Percentiles rank a stretch among this genome's conserved stretches.
phyloP scores from a whole-genome alignment of 92 coral and sea anemone genomes.

The Umimayanthus kanabou region DNA sequence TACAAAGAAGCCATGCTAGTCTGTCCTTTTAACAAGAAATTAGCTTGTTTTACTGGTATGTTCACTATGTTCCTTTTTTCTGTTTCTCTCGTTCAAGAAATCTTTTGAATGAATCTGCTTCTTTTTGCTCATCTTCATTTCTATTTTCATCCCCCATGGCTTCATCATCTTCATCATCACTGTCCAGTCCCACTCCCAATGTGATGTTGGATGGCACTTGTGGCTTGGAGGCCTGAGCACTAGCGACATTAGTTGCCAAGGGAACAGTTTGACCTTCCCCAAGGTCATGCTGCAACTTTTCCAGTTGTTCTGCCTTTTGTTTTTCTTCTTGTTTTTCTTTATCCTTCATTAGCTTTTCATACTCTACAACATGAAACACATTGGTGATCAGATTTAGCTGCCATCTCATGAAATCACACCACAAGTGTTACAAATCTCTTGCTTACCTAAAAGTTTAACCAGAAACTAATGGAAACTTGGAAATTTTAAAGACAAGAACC shows the following conservation, averaged over 20 bases:
- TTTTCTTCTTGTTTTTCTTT: conserved; percentile 58
- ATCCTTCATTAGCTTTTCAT: conserved; percentile 86
- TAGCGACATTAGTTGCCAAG: conserved; percentile 48
- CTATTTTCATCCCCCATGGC: conserved; percentile 44
- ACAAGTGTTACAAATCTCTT: not conserved
- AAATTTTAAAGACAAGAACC: not conserved
- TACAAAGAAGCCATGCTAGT: not conserved
- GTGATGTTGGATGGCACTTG: conserved; percentile 54
- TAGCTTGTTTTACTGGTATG: conserved; percentile 6
- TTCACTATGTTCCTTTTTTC: conserved; percentile 36
- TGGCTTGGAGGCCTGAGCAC: conserved; percentile 48
- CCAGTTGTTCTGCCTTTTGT: conserved; percentile 71
- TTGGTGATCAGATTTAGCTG: not conserved
- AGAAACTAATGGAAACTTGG: too few species aligned
- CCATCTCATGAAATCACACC: too few species aligned
- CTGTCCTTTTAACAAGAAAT: not conserved
- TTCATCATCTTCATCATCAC: conserved; percentile 71
- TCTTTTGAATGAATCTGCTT: conserved; percentile 85
- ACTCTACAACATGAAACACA: conserved; percentile 55
- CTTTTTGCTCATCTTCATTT: conserved; percentile 82
- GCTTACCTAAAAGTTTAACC: too few species aligned
- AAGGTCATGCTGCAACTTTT: conserved; percentile 77
- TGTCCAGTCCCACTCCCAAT: conserved; percentile 74
- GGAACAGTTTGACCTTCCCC: conserved; percentile 89
- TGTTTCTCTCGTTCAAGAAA: conserved; percentile 67